Evolutionary conservation across 2,113 vertebrate species (phyloP), one percentile per base, ranked within the genome.

Genomic region (Hyla sarda): DNA sequence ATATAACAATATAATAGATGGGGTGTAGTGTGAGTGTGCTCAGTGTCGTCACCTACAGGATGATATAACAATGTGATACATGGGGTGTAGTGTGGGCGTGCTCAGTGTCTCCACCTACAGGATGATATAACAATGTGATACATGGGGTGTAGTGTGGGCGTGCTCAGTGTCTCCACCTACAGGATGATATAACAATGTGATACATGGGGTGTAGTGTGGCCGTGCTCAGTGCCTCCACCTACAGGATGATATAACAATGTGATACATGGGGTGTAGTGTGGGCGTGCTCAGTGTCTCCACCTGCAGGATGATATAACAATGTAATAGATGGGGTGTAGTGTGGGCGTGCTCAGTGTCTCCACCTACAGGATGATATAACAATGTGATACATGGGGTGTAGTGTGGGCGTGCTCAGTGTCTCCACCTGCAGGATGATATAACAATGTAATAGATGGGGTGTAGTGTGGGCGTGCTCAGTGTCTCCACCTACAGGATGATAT

Each of bases 341-440:
- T 72, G n/a, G 8, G n/a, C 1, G 12, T 11, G 25, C 60, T 30
- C 30, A 16, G 37, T 45, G 71, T 5, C 1, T 10, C 1, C 17
- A 94, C 95, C 92, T 95, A 93, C 73, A 95, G 77, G 16, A 95
- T 23, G 41, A 94, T 41, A 41, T 41, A n/a, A n/a, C n/a, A n/a
- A n/a, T n/a, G n/a, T 41, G 41, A 5, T 41, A 8, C 41, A 41
- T 41, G 41, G 62, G 12, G 2, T 4, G 71, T 25, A 14, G 1
- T n/a, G 19, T 72, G n/a, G 8, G n/a, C 1, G 12, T 11, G 25
- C 60, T 30, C 30, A 16, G 37, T 45, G 71, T 5, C 1, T 10
- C 1, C 17, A 94, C 95, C 92, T 95, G 94, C 73, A 95, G 77
- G 16, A 95, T 23, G 41, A 94, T 41, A 41, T 41, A n/a, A n/a